Evolutionary conservation across 2,113 vertebrate genomes (phyloP), one percentile per base, ranked within the genome.

Genomic region (Cottus gobio): DNA sequence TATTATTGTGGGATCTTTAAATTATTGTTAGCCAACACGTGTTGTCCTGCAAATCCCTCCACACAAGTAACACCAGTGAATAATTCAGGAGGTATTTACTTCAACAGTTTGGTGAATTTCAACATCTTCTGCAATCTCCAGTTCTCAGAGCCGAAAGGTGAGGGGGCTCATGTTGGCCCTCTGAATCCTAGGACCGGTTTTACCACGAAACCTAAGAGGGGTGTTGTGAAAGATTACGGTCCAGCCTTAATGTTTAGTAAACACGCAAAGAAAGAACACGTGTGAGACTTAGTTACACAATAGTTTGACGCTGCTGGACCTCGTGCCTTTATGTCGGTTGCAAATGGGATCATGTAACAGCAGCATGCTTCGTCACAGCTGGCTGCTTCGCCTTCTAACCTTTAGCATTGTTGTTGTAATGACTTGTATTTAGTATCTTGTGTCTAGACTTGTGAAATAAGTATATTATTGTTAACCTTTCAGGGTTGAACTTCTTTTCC

Each of bases 191-290:
- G 31, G 87, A 77, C 69, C 7, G 13, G 71, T 63, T 69, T 89
- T 75, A 79, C 84, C 34, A n/a, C 81, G 90, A 86, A 89, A 92
- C 79, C 63, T 10, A 79, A 93, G 87, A 83, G 20, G 44, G 54
- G 18, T 83, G 86, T 93, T 94, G 88, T 87, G 91, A 94, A 94
- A 93, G 87, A 67, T 84, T 50, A 77, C 82, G 31, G 24, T 67
- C 60, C 46, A 54, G 71, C 57, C 44, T 58, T 28, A 67, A 70
- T n/a, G 69, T 80, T 75, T 86, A 69, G 82, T 91, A 87, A 93
- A 90, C 85, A 91, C 48, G 37, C 37, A 30, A 16, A 18, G 52
- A 77, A 31, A 70, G 31, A 22, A 24, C 82, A 76, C 12, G 28
- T 63, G 37, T 34, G 50, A 24, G 63, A 65, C 39, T 50, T 11